phyloP scores from a whole-genome alignment of 2,113 vertebrate species.

The Coptodon bakossiorum region DNA sequence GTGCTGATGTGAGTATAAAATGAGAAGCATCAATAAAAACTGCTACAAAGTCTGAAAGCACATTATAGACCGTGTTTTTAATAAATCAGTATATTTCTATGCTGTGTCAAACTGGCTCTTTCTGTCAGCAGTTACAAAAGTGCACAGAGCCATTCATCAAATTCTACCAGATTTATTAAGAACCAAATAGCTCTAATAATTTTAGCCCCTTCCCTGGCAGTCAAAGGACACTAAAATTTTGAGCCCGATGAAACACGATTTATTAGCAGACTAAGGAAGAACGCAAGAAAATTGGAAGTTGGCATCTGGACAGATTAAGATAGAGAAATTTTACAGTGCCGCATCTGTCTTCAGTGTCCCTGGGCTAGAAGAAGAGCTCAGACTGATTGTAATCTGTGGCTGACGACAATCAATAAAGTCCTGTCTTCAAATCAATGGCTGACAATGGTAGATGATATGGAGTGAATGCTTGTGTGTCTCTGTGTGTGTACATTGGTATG shows the following conservation, averaged over 20 bases:
- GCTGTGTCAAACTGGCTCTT: not conserved
- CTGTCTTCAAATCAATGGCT: slow-evolving; percentile 41
- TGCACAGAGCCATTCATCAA: slow-evolving; percentile 47
- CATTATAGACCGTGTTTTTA: slow-evolving; percentile 33
- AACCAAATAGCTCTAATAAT: slow-evolving; percentile 35
- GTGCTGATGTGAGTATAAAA: slow-evolving; percentile 59
- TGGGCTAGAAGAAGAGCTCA: not conserved
- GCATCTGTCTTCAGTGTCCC: slow-evolving; percentile 9
- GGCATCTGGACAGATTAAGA: slow-evolving; percentile 19
- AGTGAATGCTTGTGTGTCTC: not conserved
- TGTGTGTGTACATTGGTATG: not conserved
- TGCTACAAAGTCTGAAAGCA: slow-evolving; percentile 26
- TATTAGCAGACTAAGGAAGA: not conserved
- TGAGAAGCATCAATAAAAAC: slow-evolving; percentile 61
- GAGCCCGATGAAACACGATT: slow-evolving; percentile 2
- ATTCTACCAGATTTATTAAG: slow-evolving; percentile 39
- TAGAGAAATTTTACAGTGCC: not conserved
- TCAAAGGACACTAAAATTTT: slow-evolving; percentile 13
- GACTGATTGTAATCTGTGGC: slow-evolving; percentile 38
- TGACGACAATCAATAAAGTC: slow-evolving; percentile 39
- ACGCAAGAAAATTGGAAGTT: not conserved
- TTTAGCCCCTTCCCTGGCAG: not conserved
- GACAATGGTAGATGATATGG: slow-evolving; percentile 24
- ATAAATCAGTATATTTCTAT: slow-evolving; percentile 55
- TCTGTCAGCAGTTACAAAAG: slow-evolving; percentile 34